phyloP scores from a whole-genome alignment of 2,888 invertebrate species.

The Dorcus hopei region DNA sequence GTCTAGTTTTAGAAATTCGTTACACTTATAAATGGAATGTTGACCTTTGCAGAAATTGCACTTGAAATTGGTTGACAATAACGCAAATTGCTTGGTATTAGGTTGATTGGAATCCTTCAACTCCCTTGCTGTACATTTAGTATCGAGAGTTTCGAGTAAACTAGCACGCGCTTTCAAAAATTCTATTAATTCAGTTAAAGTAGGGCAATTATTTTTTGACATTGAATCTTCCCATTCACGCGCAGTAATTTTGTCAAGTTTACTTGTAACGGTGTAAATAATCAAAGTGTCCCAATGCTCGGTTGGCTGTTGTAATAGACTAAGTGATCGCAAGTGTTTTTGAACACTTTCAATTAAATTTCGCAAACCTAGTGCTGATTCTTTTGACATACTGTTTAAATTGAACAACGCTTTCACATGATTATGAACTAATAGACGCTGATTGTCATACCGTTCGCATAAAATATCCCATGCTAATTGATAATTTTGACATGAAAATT shows the following conservation, averaged over 20 bases:
- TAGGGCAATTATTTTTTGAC: constrained; percentile 1
- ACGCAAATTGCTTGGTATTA: not conserved
- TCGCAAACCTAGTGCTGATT: constrained; percentile 2
- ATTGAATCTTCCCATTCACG: constrained; percentile 9
- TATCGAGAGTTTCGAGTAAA: constrained; percentile 11
- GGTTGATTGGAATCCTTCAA: not conserved
- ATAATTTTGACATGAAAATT: constrained; percentile 22
- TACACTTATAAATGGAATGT: not conserved
- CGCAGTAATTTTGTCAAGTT: constrained; percentile 6
- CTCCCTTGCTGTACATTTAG: not conserved
- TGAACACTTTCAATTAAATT: constrained; percentile 4
- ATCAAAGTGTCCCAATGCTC: constrained; percentile 12
- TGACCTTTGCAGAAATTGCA: not conserved
- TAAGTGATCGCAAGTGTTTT: constrained; percentile 10
- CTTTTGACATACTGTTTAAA: constrained; percentile 1
- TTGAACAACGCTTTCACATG: constrained; percentile 20
- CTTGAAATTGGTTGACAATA: not conserved
- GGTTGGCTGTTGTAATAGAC: not conserved
- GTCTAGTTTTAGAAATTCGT: constrained; percentile 3
- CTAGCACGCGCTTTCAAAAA: constrained; percentile 8
- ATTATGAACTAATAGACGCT: constrained; percentile 18
- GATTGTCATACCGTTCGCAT: constrained; percentile 12
- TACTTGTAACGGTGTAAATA: constrained; percentile 6
- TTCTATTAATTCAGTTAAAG: constrained; percentile 1
- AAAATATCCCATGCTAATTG: constrained; percentile 22